Percentiles rank a stretch among this genome's conserved stretches.
These are phyloP conservation scores for Ceuthmochares aereus DNA, from an alignment of 2,113 vertebrate species.

Conservation along the genomic window DNA sequence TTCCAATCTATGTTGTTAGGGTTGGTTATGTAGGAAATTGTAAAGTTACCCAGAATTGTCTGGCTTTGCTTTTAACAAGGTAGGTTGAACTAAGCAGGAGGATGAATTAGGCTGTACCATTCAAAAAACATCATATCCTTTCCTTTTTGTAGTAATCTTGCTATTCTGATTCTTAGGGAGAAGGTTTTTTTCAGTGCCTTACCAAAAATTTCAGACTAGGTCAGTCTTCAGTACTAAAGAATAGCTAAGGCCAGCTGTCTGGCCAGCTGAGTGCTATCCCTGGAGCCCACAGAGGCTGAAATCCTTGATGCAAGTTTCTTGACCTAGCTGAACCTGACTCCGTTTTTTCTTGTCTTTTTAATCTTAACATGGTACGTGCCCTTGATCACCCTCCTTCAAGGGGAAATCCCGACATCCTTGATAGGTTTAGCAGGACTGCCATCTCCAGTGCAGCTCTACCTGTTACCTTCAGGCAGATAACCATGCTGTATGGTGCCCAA, in stretches of 20 bases:
- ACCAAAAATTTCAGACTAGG: not conserved
- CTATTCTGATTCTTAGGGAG: not conserved
- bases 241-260: not conserved
- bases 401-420: not conserved
- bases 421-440: not conserved
- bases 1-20: not conserved
- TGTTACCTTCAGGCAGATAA: not conserved
- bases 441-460: not conserved
- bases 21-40: not conserved
- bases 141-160: not conserved
- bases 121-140: not conserved
- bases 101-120: not conserved
- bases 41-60: not conserved
- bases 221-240: not conserved
- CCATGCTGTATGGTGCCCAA: rapidly evolving
- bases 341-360: not conserved
- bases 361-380: not conserved
- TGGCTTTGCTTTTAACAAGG: not conserved
- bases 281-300: not conserved
- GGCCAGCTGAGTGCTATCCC: not conserved
- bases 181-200: not conserved
- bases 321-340: not conserved
- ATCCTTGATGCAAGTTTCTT: not conserved
- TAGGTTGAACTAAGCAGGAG: not conserved
- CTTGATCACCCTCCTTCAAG: not conserved